A percentile compares a stretch with the other conserved stretches of the same genome.
Conservation (phyloP, 2,888 invertebrate genomes). For the Harmothoe impar region DNA sequence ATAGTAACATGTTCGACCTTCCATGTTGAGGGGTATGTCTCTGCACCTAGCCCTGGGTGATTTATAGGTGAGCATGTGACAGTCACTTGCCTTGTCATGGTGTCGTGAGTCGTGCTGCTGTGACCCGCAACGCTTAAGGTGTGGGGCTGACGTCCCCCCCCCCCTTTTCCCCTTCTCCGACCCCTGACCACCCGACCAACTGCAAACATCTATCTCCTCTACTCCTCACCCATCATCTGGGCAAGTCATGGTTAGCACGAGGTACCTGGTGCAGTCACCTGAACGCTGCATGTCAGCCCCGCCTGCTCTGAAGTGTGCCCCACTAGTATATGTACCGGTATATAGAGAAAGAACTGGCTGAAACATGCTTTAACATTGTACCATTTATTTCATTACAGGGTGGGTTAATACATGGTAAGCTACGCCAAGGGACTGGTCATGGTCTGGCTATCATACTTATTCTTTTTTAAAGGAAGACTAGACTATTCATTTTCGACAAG, state of each 20-base stretch:
- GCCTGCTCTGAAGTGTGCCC: slow-evolving; percentile 4
- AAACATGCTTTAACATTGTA: no score
- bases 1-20: neutral
- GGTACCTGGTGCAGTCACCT: neutral
- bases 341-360: no score
- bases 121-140: slow-evolving; percentile 45
- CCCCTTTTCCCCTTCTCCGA: neutral
- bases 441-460: no score
- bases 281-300: neutral
- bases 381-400: no score
- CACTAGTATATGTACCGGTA: neutral
- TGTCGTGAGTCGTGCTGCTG: neutral
- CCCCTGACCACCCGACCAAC: slow-evolving; percentile 30
- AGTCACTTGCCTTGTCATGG: slow-evolving; percentile 31
- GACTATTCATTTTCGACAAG: no score
- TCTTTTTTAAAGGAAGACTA: no score
- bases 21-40: neutral
- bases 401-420: no score
- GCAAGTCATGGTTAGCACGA: neutral
- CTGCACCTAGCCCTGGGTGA: neutral
- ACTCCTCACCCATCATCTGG: neutral
- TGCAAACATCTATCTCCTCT: slow-evolving; percentile 4
- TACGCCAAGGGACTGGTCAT: no score
- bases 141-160: slow-evolving; percentile 31
- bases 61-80: slow-evolving; percentile 24